Percentiles rank a stretch among this genome's conserved stretches.
Evolutionary conservation across 2,888 invertebrate species (phyloP).

Genomic region (Latrodectus hesperus): DNA sequence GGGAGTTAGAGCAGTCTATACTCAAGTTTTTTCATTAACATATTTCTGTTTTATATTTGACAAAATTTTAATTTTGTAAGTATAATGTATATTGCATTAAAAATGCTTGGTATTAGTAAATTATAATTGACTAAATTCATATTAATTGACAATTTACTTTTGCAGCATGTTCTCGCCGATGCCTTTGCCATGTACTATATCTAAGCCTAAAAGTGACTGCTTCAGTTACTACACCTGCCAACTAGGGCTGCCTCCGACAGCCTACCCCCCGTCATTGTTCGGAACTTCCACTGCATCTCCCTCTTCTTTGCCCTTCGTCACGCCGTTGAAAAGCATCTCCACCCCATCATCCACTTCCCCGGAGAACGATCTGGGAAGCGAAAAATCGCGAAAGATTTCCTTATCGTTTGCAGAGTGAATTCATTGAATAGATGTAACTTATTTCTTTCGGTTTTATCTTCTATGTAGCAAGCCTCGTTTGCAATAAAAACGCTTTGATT

Average conservation of each 20-base stretch:
- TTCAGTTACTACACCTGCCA: constrained; percentile 63
- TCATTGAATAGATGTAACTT: neutral
- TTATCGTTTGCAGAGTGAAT: constrained; percentile 54
- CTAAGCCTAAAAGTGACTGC: constrained; percentile 47
- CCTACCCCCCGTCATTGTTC: constrained; percentile 27
- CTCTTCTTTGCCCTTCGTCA: constrained; percentile 15
- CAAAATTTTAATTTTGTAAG: too few relatives aligned
- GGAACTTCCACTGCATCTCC: constrained; percentile 10
- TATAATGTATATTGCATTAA: too few relatives aligned
- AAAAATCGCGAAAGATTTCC: constrained; percentile 50
- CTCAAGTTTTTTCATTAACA: too few relatives aligned
- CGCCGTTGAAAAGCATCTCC: constrained; percentile 22
- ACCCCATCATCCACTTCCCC: constrained; percentile 11
- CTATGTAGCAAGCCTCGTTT: neutral
- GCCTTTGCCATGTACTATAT: constrained; percentile 44
- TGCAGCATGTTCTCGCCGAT: constrained; percentile 56
- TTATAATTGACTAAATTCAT: too few relatives aligned
- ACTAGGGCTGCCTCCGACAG: constrained; percentile 48
- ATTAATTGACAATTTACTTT: neutral
- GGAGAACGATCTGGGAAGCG: neutral
- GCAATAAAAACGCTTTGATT: too few relatives aligned
- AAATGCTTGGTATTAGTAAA: too few relatives aligned
- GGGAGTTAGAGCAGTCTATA: too few relatives aligned
- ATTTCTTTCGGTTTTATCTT: neutral
- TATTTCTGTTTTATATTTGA: too few relatives aligned